phyloP scores from a whole-genome alignment of 2,888 invertebrate species.

The Hofmannophila pseudospretella region DNA sequence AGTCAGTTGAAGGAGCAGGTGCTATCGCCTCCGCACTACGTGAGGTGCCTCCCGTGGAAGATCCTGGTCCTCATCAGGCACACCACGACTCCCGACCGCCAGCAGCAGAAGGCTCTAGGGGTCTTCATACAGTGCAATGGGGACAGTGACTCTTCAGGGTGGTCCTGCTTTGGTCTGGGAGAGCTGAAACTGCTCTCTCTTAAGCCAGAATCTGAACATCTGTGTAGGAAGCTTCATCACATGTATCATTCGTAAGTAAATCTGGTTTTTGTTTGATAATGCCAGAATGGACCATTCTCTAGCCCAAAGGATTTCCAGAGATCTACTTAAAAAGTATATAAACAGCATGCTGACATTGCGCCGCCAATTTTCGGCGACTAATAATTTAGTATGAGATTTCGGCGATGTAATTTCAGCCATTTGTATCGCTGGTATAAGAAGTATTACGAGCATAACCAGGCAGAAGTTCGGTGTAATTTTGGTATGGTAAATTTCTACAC shows the following conservation, averaged over 20 bases:
- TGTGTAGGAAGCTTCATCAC: slow-evolving; percentile 94
- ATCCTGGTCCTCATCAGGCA: slow-evolving; percentile 95
- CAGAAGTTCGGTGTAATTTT: no score
- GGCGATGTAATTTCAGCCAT: no score
- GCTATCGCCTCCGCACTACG: slow-evolving; percentile 93
- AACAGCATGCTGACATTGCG: no score
- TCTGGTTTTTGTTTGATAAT: no score
- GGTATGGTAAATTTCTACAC: no score
- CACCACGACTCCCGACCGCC: slow-evolving; percentile 85
- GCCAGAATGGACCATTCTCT: no score
- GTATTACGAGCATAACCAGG: no score
- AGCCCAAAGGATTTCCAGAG: no score
- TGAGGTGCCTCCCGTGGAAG: slow-evolving; percentile 98
- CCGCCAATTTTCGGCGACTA: no score
- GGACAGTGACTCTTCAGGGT: slow-evolving; percentile 95
- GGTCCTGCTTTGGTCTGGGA: slow-evolving; percentile 98
- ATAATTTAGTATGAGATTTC: no score
- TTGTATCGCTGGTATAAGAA: no score
- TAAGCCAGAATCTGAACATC: slow-evolving; percentile 87
- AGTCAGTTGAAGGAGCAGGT: slow-evolving; percentile 90
- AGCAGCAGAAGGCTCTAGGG: slow-evolving; percentile 84
- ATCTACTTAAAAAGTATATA: no score
- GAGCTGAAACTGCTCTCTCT: slow-evolving; percentile 93
- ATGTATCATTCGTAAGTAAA: slow-evolving; percentile 88
- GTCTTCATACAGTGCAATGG: slow-evolving; percentile 97